Base-by-base conservation (phyloP, 1,140 invertebrate species). In the Lordiphosa collinella region DNA sequence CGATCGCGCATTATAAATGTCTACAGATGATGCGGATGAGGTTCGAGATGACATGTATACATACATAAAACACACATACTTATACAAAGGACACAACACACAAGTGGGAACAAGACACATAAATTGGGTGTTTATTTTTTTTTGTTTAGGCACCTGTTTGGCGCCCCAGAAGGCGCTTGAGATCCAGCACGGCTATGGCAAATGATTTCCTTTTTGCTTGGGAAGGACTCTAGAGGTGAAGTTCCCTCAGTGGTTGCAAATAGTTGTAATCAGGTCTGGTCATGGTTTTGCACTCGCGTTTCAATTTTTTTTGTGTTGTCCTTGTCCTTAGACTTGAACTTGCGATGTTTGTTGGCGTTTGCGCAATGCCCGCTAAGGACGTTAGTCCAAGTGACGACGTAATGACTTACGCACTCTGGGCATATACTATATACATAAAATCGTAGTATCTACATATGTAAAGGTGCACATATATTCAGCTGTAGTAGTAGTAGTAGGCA, bases 1-100 rank as follows among this genome's bases (percentile, higher is more conserved):
- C 87, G 87, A 87, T 87, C 87, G 74, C 87, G 87, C 87, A 88
- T 88, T 66, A 73, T 88, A 72, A 37, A 54, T 34, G 29, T 48
- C 51, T 43, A 53, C 53, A 36, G 43, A 8, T 22, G 11, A 29
- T 16, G 40, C 41, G 13, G 31, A 11, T 31, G 32, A 11, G 18
- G 8, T 48, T 38, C 25, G 18, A 18, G 8, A 50, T 34, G 8
- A 41, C 48, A 34, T 34, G 22, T 14, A 48, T 37, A 14, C 25
- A 29, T 7, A 47, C 12, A 63, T 11, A 47, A 35, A 32, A 34
- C 18, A 56, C 38, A 25, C 4, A 18, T 38, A 66, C 37, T 57
- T 40, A 58, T 40, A 54, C 14, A 51, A 46, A 43, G 11, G 59
- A 56, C 31, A 68, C 18, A 44, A 34, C 35, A 34, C 50, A 43